Conservation (phyloP, 2,888 invertebrate genomes). For the Pterostichus madidus region DNA sequence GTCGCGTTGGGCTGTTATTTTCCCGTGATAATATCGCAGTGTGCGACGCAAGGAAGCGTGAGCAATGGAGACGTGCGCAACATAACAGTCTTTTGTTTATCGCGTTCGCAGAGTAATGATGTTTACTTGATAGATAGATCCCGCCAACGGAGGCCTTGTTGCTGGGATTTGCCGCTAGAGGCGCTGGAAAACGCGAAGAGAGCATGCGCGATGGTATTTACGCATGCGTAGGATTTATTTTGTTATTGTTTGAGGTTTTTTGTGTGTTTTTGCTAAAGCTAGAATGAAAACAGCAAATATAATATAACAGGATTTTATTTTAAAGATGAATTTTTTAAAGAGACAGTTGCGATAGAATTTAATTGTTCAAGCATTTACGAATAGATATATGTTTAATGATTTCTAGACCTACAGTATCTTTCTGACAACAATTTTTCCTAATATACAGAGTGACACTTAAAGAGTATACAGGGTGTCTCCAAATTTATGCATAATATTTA, state of each 20-base stretch:
- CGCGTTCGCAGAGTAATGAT: conserved; percentile 57
- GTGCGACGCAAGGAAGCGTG: conserved; percentile 28
- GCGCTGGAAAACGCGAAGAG: not conserved
- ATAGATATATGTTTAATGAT: too few species aligned
- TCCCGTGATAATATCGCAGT: conserved; percentile 40
- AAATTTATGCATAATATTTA: too few species aligned
- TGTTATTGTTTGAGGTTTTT: conserved; percentile 6
- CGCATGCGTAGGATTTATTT: conserved; percentile 12
- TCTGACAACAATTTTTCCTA: too few species aligned
- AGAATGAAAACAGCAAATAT: not conserved
- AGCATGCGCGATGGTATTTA: not conserved
- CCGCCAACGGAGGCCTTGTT: conserved; percentile 7
- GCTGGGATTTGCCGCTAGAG: conserved; percentile 41
- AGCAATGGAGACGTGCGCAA: conserved; percentile 56
- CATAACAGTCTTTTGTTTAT: conserved; percentile 63
- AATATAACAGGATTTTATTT: not conserved
- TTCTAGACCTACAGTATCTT: too few species aligned
- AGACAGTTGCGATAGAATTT: not conserved
- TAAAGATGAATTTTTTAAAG: too few species aligned
- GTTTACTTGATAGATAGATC: conserved; percentile 61
- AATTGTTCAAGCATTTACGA: not conserved
- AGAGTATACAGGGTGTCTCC: too few species aligned
- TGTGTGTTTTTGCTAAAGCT: not conserved
- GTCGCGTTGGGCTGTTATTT: conserved; percentile 30
- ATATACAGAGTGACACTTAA: too few species aligned